phyloP scores from a whole-genome alignment of 2,797 vertebrate genomes.

The Pangasius krempfi region DNA sequence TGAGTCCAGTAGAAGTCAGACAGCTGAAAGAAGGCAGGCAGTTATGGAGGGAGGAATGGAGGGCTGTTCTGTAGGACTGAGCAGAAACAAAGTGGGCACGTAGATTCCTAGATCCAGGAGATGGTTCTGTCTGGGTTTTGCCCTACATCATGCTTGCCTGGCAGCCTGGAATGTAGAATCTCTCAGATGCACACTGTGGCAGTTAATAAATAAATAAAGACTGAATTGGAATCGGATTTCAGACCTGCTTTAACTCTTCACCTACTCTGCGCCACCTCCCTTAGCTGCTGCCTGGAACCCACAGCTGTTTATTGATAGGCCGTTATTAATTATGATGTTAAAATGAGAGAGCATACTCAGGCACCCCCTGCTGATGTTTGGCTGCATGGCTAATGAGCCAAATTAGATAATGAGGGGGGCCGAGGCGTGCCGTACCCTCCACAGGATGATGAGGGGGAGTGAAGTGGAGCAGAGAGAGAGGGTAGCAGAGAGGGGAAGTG shows the following conservation, averaged over 20 bases:
- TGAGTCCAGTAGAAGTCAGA: slow-evolving; percentile 4
- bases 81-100: slow-evolving; percentile 23
- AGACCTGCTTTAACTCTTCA: slow-evolving; percentile 42
- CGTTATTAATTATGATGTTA: slow-evolving; percentile 52
- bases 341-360: slow-evolving; percentile 47
- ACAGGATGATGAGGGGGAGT: slow-evolving; percentile 37
- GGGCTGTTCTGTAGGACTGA: background rate
- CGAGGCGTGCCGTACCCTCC: slow-evolving; percentile 46
- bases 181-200: slow-evolving; percentile 28
- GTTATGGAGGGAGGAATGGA: background rate
- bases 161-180: slow-evolving; percentile 38
- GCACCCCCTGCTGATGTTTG: slow-evolving; percentile 54
- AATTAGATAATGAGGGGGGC: slow-evolving; percentile 59
- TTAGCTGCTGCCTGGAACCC: slow-evolving; percentile 32
- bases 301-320: slow-evolving; percentile 47
- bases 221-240: slow-evolving; percentile 52
- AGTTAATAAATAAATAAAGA: slow-evolving; percentile 55
- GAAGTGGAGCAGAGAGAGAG: slow-evolving; percentile 41
- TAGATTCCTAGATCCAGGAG: slow-evolving; percentile 23
- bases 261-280: slow-evolving; percentile 2
- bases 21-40: slow-evolving; percentile 16
- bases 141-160: slow-evolving; percentile 31
- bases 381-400: slow-evolving; percentile 59
- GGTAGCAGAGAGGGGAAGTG: slow-evolving; percentile 24
- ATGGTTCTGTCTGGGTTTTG: slow-evolving; percentile 21